phyloP scores from a whole-genome alignment of 2,113 vertebrate genomes.

The Machaerirhynchus nigripectus region DNA sequence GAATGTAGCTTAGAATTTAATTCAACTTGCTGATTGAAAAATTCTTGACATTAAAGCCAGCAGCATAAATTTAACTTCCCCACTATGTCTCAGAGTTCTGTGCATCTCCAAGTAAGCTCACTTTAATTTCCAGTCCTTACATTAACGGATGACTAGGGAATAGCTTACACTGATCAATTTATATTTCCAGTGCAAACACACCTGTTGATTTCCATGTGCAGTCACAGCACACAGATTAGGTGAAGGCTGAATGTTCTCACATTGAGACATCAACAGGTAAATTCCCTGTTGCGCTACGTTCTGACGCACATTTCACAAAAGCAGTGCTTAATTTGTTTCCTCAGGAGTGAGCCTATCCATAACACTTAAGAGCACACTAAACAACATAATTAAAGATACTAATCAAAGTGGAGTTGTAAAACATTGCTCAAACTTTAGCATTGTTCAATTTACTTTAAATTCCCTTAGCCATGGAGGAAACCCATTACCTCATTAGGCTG shows the following conservation, averaged over 20 bases:
- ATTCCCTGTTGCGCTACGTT: background rate
- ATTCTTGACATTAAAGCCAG: background rate
- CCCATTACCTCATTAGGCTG: background rate
- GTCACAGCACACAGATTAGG: rapidly evolving
- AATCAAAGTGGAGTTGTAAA: background rate
- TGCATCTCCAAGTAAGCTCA: background rate
- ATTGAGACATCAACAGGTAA: background rate
- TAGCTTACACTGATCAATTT: background rate
- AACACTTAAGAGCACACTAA: background rate
- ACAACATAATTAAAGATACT: background rate
- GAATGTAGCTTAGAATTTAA: background rate
- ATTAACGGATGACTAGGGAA: background rate
- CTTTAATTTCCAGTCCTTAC: background rate
- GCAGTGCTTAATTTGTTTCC: background rate
- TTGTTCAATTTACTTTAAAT: background rate
- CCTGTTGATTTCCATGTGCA: background rate
- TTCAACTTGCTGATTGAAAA: background rate
- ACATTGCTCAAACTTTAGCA: background rate
- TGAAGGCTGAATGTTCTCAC: background rate
- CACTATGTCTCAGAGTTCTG: background rate
- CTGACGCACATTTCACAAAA: background rate
- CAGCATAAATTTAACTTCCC: background rate
- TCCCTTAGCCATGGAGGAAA: background rate
- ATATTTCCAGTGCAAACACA: background rate
- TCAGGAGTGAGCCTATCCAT: background rate